These are phyloP conservation scores for Oceanites oceanicus DNA, from an alignment of 2,113 vertebrate genomes.

Conservation along the genomic window DNA sequence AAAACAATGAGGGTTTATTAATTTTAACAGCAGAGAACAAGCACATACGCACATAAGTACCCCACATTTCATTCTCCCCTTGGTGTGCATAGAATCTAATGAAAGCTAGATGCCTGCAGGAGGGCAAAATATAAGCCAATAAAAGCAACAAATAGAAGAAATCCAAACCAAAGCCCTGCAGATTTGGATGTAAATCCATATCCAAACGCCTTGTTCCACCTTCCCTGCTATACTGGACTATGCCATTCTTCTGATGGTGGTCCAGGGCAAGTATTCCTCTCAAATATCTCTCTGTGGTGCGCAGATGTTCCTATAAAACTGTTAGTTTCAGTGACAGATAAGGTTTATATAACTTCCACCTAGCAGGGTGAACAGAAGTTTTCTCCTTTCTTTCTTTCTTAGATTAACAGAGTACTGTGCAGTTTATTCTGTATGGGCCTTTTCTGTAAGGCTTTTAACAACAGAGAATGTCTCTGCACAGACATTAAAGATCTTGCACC, in stretches of 20 bases:
- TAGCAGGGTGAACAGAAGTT: not conserved
- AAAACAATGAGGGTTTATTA: not conserved
- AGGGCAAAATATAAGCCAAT: constrained; percentile 15
- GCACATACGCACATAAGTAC: fast-evolving
- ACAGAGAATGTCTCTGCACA: not conserved
- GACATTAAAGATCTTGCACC: not conserved
- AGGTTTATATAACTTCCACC: not conserved
- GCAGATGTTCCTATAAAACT: not conserved
- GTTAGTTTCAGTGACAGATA: not conserved
- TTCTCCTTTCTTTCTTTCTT: not conserved
- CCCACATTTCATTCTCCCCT: not conserved
- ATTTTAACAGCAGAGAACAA: not conserved
- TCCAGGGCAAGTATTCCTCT: not conserved
- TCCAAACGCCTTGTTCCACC: not conserved
- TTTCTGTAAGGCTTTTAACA: not conserved
- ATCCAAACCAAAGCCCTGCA: not conserved
- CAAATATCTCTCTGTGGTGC: not conserved
- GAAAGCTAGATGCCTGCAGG: not conserved
- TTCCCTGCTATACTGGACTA: not conserved
- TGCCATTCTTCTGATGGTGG: not conserved
- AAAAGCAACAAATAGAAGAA: constrained; percentile 8
- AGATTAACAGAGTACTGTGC: not conserved
- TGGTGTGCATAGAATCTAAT: not conserved
- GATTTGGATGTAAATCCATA: not conserved
- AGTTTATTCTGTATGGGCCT: not conserved